A percentile compares a stretch with the other conserved stretches of the same genome.
Conservation (phyloP, 2,888 invertebrate genomes). For the Mythimna vitellina region DNA sequence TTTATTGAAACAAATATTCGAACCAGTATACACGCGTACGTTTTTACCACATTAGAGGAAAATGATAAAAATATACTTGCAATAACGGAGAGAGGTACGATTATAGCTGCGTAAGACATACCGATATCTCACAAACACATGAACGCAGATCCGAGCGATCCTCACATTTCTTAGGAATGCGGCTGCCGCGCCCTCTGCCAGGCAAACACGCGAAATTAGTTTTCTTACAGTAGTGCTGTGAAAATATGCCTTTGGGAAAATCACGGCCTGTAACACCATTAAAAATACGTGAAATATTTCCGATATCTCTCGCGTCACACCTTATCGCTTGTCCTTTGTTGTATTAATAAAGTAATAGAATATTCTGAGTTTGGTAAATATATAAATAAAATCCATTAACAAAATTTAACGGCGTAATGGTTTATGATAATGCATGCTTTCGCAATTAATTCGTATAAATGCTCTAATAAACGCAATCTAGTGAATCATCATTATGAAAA, state of each 20-base stretch:
- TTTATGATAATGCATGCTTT: conserved; percentile 47
- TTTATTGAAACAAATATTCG: conserved; percentile 26
- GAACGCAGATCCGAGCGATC: conserved; percentile 60
- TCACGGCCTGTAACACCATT: conserved; percentile 69
- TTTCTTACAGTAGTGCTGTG: conserved; percentile 71
- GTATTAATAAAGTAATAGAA: conserved; percentile 31
- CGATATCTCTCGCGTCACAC: conserved; percentile 53
- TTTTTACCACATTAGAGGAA: conserved; percentile 12
- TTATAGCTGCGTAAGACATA: conserved; percentile 49
- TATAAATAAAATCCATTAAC: conserved; percentile 32
- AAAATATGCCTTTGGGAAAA: conserved; percentile 69
- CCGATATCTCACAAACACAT: conserved; percentile 60
- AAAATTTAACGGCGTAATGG: conserved; percentile 39
- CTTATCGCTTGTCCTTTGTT: conserved; percentile 19
- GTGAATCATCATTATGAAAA: conserved; percentile 81
- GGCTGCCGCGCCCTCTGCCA: conserved; percentile 66
- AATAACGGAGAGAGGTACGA: conserved; percentile 41
- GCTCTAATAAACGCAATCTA: conserved; percentile 77
- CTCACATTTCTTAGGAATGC: conserved; percentile 65
- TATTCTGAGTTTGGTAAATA: conserved; percentile 34
- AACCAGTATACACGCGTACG: neutral
- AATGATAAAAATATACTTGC: conserved; percentile 39
- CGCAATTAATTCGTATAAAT: conserved; percentile 72
- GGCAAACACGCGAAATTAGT: conserved; percentile 79
- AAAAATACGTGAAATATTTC: conserved; percentile 67